A percentile compares a stretch with the other conserved stretches of the same genome.
phyloP scores from a whole-genome alignment of 2,113 vertebrate genomes.

The Anoura caudifer region DNA sequence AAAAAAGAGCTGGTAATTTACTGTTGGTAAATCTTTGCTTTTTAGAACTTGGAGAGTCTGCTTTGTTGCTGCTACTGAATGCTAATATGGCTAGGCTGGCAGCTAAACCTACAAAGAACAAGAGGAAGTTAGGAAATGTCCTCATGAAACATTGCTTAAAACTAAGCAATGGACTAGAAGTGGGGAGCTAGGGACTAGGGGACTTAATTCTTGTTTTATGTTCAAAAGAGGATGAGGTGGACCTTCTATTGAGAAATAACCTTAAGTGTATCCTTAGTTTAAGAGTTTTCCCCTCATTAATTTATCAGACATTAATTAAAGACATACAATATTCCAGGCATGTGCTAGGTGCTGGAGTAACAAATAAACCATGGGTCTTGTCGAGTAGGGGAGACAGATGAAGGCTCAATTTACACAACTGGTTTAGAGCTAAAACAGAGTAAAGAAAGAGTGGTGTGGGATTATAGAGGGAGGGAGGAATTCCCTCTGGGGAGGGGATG shows the following conservation, averaged over 20 bases:
- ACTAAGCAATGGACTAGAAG: slow-evolving; percentile 7
- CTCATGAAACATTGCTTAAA: slow-evolving; percentile 54
- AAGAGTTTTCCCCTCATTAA: slow-evolving; percentile 15
- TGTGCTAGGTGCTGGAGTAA: slow-evolving; percentile 6
- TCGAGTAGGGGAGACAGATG: not conserved
- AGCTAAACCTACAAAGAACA: slow-evolving; percentile 49
- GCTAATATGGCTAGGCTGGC: slow-evolving; percentile 60
- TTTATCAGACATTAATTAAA: slow-evolving; percentile 22
- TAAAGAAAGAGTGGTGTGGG: not conserved
- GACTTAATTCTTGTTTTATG: slow-evolving; percentile 13
- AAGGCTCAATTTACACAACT: not conserved
- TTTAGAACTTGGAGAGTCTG: slow-evolving; percentile 46
- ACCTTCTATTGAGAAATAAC: not conserved
- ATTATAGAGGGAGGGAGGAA: not conserved
- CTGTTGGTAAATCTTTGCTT: slow-evolving; percentile 55
- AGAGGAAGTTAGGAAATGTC: slow-evolving; percentile 69
- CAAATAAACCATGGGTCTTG: not conserved
- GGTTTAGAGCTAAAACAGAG: not conserved
- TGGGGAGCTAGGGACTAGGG: not conserved
- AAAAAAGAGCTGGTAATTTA: slow-evolving; percentile 34
- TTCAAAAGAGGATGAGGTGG: not conserved
- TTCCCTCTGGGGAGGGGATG: not conserved
- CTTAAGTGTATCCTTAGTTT: not conserved
- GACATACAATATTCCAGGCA: not conserved
- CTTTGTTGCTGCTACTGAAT: slow-evolving; percentile 55